A percentile compares a stretch with the other conserved stretches of the same genome.
phyloP scores from a whole-genome alignment of 2,888 invertebrate species.

The Crematogaster levior region DNA sequence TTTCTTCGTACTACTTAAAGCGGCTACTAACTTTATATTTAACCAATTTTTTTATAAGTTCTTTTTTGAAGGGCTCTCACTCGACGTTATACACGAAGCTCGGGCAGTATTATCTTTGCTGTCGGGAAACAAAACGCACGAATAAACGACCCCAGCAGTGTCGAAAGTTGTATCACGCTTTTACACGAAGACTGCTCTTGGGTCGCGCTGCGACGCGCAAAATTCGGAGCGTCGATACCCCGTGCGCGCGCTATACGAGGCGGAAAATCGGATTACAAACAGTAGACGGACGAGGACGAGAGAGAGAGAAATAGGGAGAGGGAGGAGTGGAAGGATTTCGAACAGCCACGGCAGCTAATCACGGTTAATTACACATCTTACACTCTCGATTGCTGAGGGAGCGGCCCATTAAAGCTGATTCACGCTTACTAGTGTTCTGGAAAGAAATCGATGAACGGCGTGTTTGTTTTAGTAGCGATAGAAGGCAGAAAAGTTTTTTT shows the following conservation, averaged over 20 bases:
- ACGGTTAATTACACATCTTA: constrained; percentile 69
- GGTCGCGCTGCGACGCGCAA: constrained; percentile 43
- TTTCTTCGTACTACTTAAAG: background rate
- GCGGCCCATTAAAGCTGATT: constrained; percentile 41
- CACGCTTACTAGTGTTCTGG: constrained; percentile 28
- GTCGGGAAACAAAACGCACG: constrained; percentile 34
- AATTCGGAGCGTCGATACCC: constrained; percentile 51
- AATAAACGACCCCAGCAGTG: constrained; percentile 28
- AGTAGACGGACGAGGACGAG: constrained; percentile 37
- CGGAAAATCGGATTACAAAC: constrained; percentile 68
- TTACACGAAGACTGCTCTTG: constrained; percentile 25
- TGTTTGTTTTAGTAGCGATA: background rate
- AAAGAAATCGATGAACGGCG: background rate
- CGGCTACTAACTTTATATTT: background rate
- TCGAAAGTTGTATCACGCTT: constrained; percentile 48
- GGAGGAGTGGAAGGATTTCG: constrained; percentile 54
- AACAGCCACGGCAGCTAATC: constrained; percentile 70
- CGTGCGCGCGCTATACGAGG: constrained; percentile 55
- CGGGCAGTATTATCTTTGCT: constrained; percentile 9
- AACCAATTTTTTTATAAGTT: background rate
- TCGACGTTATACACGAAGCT: background rate
- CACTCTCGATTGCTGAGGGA: constrained; percentile 40
- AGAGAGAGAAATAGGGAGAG: constrained; percentile 22
- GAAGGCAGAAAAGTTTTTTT: background rate
- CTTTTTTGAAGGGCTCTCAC: constrained; percentile 1